Evolutionary conservation across 2,888 invertebrate genomes (phyloP), one percentile per base, ranked within the genome.

Genomic region (Hemistola chrysoprasaria): DNA sequence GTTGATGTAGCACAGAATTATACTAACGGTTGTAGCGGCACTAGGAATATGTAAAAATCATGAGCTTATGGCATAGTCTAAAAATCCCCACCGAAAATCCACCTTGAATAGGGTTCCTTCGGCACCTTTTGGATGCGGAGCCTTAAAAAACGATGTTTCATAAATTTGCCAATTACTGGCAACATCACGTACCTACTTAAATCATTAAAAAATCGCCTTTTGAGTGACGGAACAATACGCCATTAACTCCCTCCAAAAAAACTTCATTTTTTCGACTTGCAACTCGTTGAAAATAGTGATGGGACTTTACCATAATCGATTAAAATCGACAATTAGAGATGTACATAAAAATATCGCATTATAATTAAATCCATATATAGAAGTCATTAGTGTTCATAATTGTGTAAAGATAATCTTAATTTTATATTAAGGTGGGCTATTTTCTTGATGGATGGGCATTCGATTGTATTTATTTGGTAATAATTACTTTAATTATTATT

Each of bases 341-440:
- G n/a, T 43, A 53, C 61, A 65, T 68, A 65, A 68, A 70, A 56
- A 53, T 64, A 56, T 48, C 45, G 25, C 11, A 11, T 38, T 33
- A 37, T 65, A 71, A 75, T 78, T 70, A 73, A 60, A 44, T 42
- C 68, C 70, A 60, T 76, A 66, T 61, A 63, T 16, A 38, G 62
- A 29, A 47, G 59, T 64, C 67, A 71, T 78, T 76, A 73, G 64
- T 64, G 61, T 43, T 39, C 42, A 50, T 70, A 64, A 71, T 67
- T 50, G 37, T 44, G 37, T 34, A 44, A 6, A 31, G 24, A 26
- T 31, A 36, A 16, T 31, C n/a, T n/a, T 32, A 32, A 38, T 30
- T 38, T 38, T 42, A 11, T n/a, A n/a, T n/a, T n/a, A n/a, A n/a
- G 25, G 9, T 4, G 11, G 22, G 24, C 8, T 29, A 33, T 39